phyloP scores from a whole-genome alignment of 2,113 vertebrate genomes.

The Paramormyrops kingsleyae region DNA sequence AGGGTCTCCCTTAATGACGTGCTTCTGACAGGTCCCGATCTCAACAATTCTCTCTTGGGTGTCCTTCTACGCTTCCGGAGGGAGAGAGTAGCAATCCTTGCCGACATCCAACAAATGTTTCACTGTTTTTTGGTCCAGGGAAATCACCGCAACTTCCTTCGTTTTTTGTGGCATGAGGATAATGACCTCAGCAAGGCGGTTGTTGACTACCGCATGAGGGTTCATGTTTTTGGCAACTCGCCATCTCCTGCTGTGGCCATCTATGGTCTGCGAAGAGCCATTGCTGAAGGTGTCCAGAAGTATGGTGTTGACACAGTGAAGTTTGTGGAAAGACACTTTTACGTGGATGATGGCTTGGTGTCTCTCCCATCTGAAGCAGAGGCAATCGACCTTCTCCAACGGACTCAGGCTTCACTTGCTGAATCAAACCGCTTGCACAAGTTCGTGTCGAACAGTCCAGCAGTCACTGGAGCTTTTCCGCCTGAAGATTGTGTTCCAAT shows the following conservation, averaged over 20 bases:
- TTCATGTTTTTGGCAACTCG: conserved; percentile 24
- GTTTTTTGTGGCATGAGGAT: conserved; percentile 21
- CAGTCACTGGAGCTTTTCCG: conserved; percentile 20
- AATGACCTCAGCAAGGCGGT: conserved; percentile 14
- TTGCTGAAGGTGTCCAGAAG: not conserved
- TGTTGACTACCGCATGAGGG: conserved; percentile 26
- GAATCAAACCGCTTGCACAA: not conserved
- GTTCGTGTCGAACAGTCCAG: not conserved
- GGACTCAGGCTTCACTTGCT: not conserved
- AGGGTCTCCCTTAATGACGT: conserved; percentile 21
- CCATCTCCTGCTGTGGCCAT: conserved; percentile 28
- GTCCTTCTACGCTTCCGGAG: not conserved
- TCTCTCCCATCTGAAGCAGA: not conserved
- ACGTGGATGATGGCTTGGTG: conserved; percentile 18
- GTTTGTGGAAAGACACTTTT: conserved; percentile 21
- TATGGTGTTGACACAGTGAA: not conserved
- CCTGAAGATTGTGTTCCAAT: conserved; percentile 15
- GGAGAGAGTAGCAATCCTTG: not conserved
- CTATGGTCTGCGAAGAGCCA: conserved; percentile 11
- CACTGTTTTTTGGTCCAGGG: conserved; percentile 12
- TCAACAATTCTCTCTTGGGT: conserved; percentile 10
- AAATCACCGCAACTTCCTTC: conserved; percentile 4
- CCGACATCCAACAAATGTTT: conserved; percentile 28
- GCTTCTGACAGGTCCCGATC: conserved; percentile 12
- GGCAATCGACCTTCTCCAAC: not conserved